Base-by-base conservation (phyloP, 2,113 vertebrate genomes). In the Pimephales promelas region DNA sequence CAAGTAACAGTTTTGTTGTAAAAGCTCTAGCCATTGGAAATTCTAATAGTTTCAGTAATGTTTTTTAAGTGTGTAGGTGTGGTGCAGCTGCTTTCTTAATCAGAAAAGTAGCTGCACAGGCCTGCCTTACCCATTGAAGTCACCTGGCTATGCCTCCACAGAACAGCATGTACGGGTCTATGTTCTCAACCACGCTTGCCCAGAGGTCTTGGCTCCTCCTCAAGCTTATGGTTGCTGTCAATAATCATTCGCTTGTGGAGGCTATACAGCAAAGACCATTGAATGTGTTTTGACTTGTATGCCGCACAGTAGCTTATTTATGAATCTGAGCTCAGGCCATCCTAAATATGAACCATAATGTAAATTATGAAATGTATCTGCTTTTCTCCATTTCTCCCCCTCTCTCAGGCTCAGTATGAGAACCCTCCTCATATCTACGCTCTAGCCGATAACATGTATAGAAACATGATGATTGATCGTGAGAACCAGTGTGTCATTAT, bases 401-500 rank as follows among this genome's bases (percentile, higher is more conserved):
- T 85, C 1, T n/a, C 56, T 59, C 14, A 98, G 97, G 97, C 97
- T 43, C 97, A 97, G 70, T 99, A 99, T 92, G 98, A 99, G 92
- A 99, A 99, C 83, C 98, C 98, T 64, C 98, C 98, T 40, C 98
- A 99, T 88, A 98, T 99, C 92, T 99, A 99, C 36, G 98, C 97
- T 68, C 95, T 99, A 83, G 97, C 98, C 14, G 98, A 99, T 90
- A 97, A 95, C 89, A 98, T 99, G 98, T 99, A 97, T 94, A 94
- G 97, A 89, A 99, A 99, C 91, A 99, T 99, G 98, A 97, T 99
- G 90, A 99, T 99, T 61, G 98, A 99, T 90, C 91, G 96, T 80
- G 98, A 99, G 92, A 98, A 98, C 91, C 98, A 99, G 49, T 99
- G 98, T 86, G 98, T 99, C 92, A 99, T 99, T 89, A 99, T 99